These are phyloP conservation scores for Tokudaia tokunoshimensis DNA, from an alignment of 2,797 vertebrate species.

Conservation along the genomic window DNA sequence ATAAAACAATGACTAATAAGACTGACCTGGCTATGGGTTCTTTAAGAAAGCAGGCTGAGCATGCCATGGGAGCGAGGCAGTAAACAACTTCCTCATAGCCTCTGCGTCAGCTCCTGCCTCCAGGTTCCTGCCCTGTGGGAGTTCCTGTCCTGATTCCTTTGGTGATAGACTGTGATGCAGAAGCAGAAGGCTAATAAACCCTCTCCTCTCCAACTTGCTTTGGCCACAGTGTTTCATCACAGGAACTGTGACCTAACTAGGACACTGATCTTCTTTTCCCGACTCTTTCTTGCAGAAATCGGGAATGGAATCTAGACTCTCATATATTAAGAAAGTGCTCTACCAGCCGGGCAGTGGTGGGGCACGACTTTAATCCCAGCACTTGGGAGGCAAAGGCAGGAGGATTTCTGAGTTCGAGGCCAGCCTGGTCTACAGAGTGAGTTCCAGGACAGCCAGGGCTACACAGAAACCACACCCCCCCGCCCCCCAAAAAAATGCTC, in stretches of 20 bases:
- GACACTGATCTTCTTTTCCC: not conserved
- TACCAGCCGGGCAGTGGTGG: not conserved
- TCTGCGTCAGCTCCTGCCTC: not conserved
- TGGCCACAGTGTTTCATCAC: too few species aligned
- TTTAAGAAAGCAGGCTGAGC: not conserved
- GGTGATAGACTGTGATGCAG: not conserved
- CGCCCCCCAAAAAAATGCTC: not conserved
- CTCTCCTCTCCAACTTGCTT: not conserved
- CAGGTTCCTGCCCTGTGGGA: not conserved
- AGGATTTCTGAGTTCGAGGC: too few species aligned
- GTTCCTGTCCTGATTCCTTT: not conserved
- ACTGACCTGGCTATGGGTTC: not conserved
- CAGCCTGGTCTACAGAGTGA: too few species aligned
- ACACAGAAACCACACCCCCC: too few species aligned
- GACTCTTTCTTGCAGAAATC: not conserved
- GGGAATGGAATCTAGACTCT: not conserved
- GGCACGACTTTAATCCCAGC: too few species aligned
- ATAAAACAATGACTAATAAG: not conserved
- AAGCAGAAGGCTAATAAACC: not conserved
- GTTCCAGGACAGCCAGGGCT: too few species aligned
- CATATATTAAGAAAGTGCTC: not conserved
- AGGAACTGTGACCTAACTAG: not conserved
- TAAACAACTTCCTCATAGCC: not conserved
- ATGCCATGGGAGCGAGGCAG: not conserved
- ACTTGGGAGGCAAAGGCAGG: too few species aligned